These are phyloP conservation scores for Tetragonisca angustula DNA, from an alignment of 2,888 invertebrate species.

Conservation along the genomic window DNA sequence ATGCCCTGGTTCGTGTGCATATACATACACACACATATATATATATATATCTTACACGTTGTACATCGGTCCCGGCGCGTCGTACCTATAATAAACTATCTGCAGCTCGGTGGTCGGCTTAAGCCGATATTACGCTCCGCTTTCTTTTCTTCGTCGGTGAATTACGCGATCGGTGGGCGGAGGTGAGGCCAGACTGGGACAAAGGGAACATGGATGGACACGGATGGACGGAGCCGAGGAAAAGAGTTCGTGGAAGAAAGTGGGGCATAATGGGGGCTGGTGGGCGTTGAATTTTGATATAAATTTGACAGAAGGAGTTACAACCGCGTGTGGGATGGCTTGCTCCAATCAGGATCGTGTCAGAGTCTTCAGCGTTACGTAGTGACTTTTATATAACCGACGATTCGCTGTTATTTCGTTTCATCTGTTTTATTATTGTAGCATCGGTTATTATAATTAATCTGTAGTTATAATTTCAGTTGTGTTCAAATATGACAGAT, in stretches of 20 bases:
- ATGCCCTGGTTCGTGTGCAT: slow-evolving; percentile 35
- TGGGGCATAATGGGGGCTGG: neutral
- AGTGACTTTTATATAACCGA: neutral
- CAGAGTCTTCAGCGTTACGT: neutral
- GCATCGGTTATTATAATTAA: too few species aligned
- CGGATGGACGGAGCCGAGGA: neutral
- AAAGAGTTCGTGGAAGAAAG: neutral
- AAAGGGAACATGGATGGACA: slow-evolving; percentile 7
- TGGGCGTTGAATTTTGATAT: neutral
- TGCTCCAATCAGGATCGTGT: neutral
- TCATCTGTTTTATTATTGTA: neutral
- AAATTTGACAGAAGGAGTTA: neutral
- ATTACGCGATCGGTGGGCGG: slow-evolving; percentile 33
- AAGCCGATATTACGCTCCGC: slow-evolving; percentile 39
- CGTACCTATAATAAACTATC: slow-evolving; percentile 60
- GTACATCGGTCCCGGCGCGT: slow-evolving; percentile 34
- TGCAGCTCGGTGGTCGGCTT: slow-evolving; percentile 45
- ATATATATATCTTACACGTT: slow-evolving; percentile 21
- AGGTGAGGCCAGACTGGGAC: neutral
- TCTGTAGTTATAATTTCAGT: too few species aligned
- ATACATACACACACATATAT: neutral
- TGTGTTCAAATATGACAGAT: too few species aligned
- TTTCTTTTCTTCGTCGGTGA: slow-evolving; percentile 38
- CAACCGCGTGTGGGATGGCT: neutral
- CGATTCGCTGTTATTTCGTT: neutral